A percentile compares a stretch with the other conserved stretches of the same genome.
phyloP scores from a whole-genome alignment of 2,113 vertebrate genomes.

The Oxyruncus cristatus region DNA sequence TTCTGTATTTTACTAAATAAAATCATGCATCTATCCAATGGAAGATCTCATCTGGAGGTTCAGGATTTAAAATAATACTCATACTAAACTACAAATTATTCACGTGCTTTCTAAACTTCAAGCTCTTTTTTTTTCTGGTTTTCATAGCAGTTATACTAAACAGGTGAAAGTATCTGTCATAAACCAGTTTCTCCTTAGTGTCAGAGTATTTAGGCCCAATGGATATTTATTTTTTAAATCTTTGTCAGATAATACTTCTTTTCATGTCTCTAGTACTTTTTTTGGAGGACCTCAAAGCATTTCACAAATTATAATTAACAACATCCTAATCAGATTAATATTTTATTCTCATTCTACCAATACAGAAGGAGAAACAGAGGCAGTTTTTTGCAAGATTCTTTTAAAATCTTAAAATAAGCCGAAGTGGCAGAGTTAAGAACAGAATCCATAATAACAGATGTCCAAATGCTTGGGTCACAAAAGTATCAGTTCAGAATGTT shows the following conservation, averaged over 20 bases:
- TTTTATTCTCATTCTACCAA: neutral
- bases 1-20: constrained; percentile 1
- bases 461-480: neutral
- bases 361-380: neutral
- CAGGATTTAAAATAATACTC: neutral
- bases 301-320: neutral
- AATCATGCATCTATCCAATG: neutral
- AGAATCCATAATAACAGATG: neutral
- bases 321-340: neutral
- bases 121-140: neutral
- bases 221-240: neutral
- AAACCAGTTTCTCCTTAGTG: neutral
- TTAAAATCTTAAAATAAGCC: neutral
- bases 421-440: neutral
- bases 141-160: neutral
- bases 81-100: neutral
- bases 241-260: neutral
- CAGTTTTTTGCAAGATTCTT: neutral
- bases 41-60: neutral
- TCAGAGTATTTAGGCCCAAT: neutral
- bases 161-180: neutral
- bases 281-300: neutral
- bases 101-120: neutral
- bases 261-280: neutral
- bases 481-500: neutral